Base-by-base conservation (phyloP, 2,797 vertebrate species). In the Semotilus atromaculatus region DNA sequence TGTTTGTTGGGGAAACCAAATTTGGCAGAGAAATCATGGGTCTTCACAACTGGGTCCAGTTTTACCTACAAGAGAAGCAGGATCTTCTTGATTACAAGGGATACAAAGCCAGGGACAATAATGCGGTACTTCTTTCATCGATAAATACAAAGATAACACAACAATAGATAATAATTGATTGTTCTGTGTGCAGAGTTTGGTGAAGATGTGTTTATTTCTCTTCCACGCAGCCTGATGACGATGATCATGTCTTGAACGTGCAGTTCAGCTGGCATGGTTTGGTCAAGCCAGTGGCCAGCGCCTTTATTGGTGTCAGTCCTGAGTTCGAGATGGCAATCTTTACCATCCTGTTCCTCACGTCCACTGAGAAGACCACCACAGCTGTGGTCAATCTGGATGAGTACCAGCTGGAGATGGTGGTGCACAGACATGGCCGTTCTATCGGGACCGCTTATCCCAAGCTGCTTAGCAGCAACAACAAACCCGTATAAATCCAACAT, bases 21-120 rank as follows among this genome's bases (percentile, higher is more conserved):
- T 92, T 86, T 58, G 93, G 94, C 14, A 90, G 90, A 68, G 94
- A 96, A 89, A 94, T 97, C 23, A 86, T 96, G 79, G 96, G 96
- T 45, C 95, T 98, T 72, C 97, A 97, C 90, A 97, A 97, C 93
- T 96, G 96, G 96, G 92, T 97, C 76, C 95, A 96, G 89, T 96
- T 97, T 91, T 96, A 97, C 92, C 91, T 97, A 83, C 95, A 96
- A 89, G 96, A 96, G 82, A 97, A 96, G 84, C 86, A 1, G 86
- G 87, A 76, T 0, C 89, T 93, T 29, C 92, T 97, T 82, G 95
- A 95, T 89, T 96, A 96, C 89, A 96, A 96, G 88, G 96, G 96
- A 29, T 96, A 95, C 21, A 93, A 95, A 84, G 84, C 93, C 86
- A 88, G 70, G 3, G 84, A 85, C 18, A 91, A 92, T 26, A 93